Evolutionary conservation across 2,797 vertebrate genomes (phyloP).

Genomic region (Oreonectes daqikongensis): DNA sequence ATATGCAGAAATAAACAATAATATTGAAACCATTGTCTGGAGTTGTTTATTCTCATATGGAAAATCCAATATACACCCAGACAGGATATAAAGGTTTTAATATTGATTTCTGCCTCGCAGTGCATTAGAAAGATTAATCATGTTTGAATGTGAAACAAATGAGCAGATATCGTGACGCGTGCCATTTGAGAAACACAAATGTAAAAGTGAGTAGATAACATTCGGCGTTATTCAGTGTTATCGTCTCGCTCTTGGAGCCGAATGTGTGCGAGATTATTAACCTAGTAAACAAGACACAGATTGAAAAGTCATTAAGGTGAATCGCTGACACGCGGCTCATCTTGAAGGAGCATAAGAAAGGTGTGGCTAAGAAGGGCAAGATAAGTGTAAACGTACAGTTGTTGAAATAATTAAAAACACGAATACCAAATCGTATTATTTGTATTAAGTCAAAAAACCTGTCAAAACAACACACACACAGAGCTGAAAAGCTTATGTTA

Average conservation of each 20-base stretch:
- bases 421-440: too few species aligned
- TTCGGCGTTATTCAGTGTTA: neutral
- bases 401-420: too few species aligned
- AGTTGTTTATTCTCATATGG: neutral
- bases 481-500: conserved; percentile 15
- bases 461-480: too few species aligned
- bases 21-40: neutral
- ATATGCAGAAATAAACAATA: conserved; percentile 18
- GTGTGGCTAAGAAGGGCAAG: too few species aligned
- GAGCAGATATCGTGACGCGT: neutral
- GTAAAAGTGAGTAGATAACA: conserved; percentile 1
- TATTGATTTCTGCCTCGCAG: conserved; percentile 1
- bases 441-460: too few species aligned
- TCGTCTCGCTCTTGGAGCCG: neutral
- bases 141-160: neutral
- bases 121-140: conserved; percentile 26
- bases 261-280: conserved; percentile 23
- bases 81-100: conserved; percentile 19
- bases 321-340: neutral
- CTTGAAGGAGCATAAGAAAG: neutral
- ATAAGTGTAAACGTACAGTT: too few species aligned
- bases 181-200: neutral
- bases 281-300: conserved; percentile 18
- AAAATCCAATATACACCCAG: neutral
- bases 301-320: conserved; percentile 24